Evolutionary conservation across 2,888 invertebrate genomes (phyloP).

Genomic region (Rhagonycha lutea): DNA sequence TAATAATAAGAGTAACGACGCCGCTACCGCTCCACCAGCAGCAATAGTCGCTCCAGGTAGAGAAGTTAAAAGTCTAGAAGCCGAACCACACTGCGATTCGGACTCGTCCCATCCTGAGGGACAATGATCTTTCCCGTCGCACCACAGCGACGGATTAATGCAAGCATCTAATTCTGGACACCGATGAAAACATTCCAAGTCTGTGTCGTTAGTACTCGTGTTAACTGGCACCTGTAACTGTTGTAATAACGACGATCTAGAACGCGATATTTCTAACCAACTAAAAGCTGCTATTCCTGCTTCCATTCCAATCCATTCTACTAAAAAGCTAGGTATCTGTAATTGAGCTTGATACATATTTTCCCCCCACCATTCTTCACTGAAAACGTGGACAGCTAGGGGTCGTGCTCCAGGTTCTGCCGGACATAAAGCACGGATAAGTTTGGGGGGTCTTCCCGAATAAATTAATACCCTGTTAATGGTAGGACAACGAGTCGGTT

Average conservation of each 20-base stretch:
- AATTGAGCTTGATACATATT: slow-evolving; percentile 46
- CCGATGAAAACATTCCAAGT: slow-evolving; percentile 64
- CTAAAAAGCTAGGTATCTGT: slow-evolving; percentile 64
- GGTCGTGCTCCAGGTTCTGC: slow-evolving; percentile 68
- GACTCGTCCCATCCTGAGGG: slow-evolving; percentile 73
- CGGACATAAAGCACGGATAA: slow-evolving; percentile 74
- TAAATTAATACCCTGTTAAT: slow-evolving; percentile 80
- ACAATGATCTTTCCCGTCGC: slow-evolving; percentile 71
- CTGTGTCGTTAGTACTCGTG: slow-evolving; percentile 58
- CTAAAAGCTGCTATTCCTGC: slow-evolving; percentile 76
- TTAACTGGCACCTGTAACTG: slow-evolving; percentile 60
- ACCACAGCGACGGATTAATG: slow-evolving; percentile 75
- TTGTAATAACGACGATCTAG: slow-evolving; percentile 64
- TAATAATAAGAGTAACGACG: slow-evolving; percentile 61
- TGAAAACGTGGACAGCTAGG: slow-evolving; percentile 76
- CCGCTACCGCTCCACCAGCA: slow-evolving; percentile 62
- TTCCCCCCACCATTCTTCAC: slow-evolving; percentile 74
- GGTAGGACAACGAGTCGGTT: slow-evolving; percentile 73
- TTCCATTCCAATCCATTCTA: slow-evolving; percentile 73
- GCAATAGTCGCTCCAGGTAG: slow-evolving; percentile 63
- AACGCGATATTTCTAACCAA: slow-evolving; percentile 76
- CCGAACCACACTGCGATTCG: slow-evolving; percentile 66
- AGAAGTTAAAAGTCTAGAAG: slow-evolving; percentile 57
- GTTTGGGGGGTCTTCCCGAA: slow-evolving; percentile 69
- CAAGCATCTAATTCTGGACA: slow-evolving; percentile 80